Evolutionary conservation across 2,113 vertebrate species (phyloP).

Genomic region (Verasper variegatus): DNA sequence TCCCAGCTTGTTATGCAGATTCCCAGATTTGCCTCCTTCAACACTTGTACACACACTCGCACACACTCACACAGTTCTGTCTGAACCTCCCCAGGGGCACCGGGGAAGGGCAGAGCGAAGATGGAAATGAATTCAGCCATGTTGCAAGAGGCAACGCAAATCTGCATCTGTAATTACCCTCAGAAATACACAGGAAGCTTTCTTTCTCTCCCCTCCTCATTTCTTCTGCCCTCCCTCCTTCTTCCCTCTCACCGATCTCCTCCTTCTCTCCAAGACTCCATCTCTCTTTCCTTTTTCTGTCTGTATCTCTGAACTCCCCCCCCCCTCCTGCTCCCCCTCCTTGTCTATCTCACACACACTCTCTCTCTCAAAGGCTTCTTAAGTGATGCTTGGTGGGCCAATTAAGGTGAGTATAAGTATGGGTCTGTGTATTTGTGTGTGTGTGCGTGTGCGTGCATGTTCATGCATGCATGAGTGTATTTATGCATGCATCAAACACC

Average conservation of each 20-base stretch:
- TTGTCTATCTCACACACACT: slow-evolving; percentile 76
- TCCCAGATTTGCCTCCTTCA: slow-evolving; percentile 75
- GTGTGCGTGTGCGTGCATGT: slow-evolving; percentile 42
- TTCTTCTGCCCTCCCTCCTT: slow-evolving; percentile 62
- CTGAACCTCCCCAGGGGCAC: slow-evolving; percentile 82
- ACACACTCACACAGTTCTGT: slow-evolving; percentile 57
- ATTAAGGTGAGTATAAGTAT: slow-evolving; percentile 83
- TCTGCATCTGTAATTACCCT: slow-evolving; percentile 88
- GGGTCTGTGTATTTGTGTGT: slow-evolving; percentile 49
- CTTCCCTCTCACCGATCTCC: slow-evolving; percentile 54
- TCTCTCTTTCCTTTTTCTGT: slow-evolving; percentile 59
- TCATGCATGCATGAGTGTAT: slow-evolving; percentile 73
- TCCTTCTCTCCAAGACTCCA: slow-evolving; percentile 54
- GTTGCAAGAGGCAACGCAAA: slow-evolving; percentile 86
- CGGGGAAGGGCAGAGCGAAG: slow-evolving; percentile 82
- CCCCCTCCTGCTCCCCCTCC: slow-evolving; percentile 61
- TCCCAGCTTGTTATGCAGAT: slow-evolving; percentile 82
- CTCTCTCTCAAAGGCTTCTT: slow-evolving; percentile 83
- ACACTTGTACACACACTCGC: slow-evolving; percentile 35
- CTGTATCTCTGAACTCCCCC: slow-evolving; percentile 67
- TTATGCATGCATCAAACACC: slow-evolving; percentile 80
- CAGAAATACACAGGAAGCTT: slow-evolving; percentile 80
- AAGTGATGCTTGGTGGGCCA: slow-evolving; percentile 85
- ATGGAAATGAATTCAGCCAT: slow-evolving; percentile 88
- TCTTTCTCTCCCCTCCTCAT: slow-evolving; percentile 54